Percentiles rank a stretch among this genome's conserved stretches.
These are phyloP conservation scores for Cygnus olor DNA, from an alignment of 2,797 vertebrate species.

Conservation along the genomic window DNA sequence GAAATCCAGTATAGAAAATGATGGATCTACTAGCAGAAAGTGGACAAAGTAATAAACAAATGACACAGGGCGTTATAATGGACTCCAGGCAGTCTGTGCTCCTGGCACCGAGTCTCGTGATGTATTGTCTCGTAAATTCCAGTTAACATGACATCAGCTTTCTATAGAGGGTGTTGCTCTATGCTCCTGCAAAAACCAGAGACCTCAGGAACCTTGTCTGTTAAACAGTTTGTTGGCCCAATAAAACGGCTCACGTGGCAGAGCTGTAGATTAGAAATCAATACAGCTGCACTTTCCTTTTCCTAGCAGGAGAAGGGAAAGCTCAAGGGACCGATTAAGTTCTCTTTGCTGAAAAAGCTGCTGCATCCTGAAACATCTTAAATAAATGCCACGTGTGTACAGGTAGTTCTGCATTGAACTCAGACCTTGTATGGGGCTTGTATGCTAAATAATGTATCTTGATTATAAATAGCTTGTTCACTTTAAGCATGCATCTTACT, in stretches of 20 bases:
- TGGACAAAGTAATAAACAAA: neutral
- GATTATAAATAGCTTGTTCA: neutral
- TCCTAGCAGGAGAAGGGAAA: slow-evolving; percentile 23
- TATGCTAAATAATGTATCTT: neutral
- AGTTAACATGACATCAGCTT: neutral
- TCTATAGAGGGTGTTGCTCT: neutral
- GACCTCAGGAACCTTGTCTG: slow-evolving; percentile 32
- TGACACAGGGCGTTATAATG: fast-evolving
- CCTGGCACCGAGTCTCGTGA: slow-evolving; percentile 6
- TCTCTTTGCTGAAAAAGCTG: slow-evolving; percentile 24
- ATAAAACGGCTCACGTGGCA: slow-evolving; percentile 32
- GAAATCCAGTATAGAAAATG: neutral
- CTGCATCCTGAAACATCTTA: slow-evolving; percentile 4
- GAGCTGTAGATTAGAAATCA: slow-evolving; percentile 49
- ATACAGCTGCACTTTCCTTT: slow-evolving; percentile 40
- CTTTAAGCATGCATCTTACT: neutral
- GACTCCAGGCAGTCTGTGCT: neutral
- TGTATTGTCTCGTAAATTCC: slow-evolving; percentile 42
- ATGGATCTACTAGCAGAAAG: neutral
- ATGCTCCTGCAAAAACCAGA: neutral
- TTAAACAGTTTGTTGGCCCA: slow-evolving; percentile 48
- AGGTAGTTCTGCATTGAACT: slow-evolving; percentile 26
- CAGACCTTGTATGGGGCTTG: neutral
- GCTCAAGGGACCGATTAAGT: slow-evolving; percentile 56
- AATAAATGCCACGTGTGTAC: neutral